Percentiles rank a stretch among this genome's conserved stretches.
Evolutionary conservation across 2,797 vertebrate genomes (phyloP).

Genomic region (Pachyuromys duprasi): DNA sequence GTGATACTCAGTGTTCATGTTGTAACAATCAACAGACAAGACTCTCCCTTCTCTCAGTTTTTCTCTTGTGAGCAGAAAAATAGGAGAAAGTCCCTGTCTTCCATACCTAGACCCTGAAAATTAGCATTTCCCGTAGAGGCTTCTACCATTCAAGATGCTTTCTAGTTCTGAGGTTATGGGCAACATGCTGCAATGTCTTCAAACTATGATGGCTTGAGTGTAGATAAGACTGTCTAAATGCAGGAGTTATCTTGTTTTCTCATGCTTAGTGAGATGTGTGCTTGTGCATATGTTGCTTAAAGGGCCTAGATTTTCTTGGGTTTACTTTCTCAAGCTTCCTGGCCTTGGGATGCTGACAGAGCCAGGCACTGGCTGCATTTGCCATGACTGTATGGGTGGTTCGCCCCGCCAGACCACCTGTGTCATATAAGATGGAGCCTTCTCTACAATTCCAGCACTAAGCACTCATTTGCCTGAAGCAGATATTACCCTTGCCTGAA

Average conservation of each 20-base stretch:
- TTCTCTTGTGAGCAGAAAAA: neutral
- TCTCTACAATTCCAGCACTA: neutral
- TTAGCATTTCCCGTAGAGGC: neutral
- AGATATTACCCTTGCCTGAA: neutral
- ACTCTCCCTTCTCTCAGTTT: neutral
- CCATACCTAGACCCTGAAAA: neutral
- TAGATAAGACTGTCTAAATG: neutral
- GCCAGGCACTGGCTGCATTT: neutral
- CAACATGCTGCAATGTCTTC: neutral
- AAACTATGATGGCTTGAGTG: neutral
- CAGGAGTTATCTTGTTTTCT: neutral
- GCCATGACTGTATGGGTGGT: rapidly evolving
- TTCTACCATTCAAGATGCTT: neutral
- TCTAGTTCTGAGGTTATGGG: neutral
- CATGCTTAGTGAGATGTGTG: neutral
- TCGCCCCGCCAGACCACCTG: no score
- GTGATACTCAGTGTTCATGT: neutral
- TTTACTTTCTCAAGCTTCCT: neutral
- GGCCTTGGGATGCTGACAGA: neutral
- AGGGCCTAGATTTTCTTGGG: neutral
- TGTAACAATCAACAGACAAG: neutral
- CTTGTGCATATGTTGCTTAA: neutral
- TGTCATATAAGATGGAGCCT: neutral
- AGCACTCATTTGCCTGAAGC: rapidly evolving
- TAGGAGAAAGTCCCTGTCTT: neutral